Conservation (phyloP, 2,113 vertebrate genomes). For the Prunella fulvescens region DNA sequence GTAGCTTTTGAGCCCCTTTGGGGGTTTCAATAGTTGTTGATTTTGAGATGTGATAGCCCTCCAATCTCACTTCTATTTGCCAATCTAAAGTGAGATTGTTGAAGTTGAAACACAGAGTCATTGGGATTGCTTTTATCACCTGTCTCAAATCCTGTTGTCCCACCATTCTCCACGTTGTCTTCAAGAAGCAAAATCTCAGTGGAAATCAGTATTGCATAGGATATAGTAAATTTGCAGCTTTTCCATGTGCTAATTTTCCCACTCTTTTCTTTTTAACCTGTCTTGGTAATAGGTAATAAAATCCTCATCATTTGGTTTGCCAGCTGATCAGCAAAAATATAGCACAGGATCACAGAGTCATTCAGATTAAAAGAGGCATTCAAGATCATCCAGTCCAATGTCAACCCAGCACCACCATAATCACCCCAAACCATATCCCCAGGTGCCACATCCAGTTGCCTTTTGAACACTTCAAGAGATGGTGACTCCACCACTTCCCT, state of each 20-base stretch:
- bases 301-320: background rate
- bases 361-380: background rate
- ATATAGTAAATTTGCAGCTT: background rate
- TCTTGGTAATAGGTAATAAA: background rate
- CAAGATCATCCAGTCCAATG: background rate
- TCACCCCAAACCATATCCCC: background rate
- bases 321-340: background rate
- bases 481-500: background rate
- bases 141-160: background rate
- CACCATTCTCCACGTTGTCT: background rate
- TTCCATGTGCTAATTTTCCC: background rate
- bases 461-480: background rate
- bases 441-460: background rate
- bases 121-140: background rate
- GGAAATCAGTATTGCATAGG: background rate
- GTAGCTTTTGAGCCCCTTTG: background rate
- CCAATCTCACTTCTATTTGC: background rate
- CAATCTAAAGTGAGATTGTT: background rate
- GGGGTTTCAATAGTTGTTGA: background rate
- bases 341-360: background rate
- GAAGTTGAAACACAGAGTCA: background rate
- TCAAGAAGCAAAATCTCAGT: background rate
- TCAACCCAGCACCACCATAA: background rate
- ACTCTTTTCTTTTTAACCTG: background rate
- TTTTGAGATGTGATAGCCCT: background rate